Evolutionary conservation across 2,888 invertebrate species (phyloP).

Genomic region (Exephanes ischioxanthus): DNA sequence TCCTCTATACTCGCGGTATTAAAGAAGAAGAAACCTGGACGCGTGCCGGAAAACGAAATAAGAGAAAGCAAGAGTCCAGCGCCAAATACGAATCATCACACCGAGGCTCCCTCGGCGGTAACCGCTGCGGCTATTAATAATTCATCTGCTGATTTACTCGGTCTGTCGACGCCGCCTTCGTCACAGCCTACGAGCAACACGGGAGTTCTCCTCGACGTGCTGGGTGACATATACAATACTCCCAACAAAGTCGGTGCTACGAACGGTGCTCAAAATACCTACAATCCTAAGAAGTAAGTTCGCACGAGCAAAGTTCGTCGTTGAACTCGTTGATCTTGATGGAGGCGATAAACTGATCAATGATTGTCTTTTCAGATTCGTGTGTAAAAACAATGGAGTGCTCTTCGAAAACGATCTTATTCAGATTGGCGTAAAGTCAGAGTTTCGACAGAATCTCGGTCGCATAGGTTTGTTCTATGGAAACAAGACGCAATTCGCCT

Average conservation of each 20-base stretch:
- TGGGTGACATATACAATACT: constrained; percentile 94
- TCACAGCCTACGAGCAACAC: constrained; percentile 90
- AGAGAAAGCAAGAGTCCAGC: constrained; percentile 93
- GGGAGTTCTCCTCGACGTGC: constrained; percentile 94
- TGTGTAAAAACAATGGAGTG: constrained; percentile 99
- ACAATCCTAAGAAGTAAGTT: constrained; percentile 94
- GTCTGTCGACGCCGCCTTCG: constrained; percentile 95
- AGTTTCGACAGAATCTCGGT: constrained; percentile 98
- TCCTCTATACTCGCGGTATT: constrained; percentile 98
- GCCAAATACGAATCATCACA: constrained; percentile 86
- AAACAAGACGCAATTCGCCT: constrained; percentile 96
- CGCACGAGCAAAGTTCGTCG: not conserved
- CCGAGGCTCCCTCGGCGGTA: constrained; percentile 79
- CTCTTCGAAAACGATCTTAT: constrained; percentile 99
- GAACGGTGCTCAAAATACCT: constrained; percentile 88
- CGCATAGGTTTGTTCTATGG: constrained; percentile 98
- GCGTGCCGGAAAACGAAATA: constrained; percentile 95
- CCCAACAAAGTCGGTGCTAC: constrained; percentile 87
- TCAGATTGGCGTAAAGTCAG: constrained; percentile 99
- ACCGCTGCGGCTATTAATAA: constrained; percentile 85
- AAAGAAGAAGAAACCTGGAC: constrained; percentile 99
- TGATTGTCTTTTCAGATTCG: constrained; percentile 87
- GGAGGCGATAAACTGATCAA: constrained; percentile 11
- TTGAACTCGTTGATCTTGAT: constrained; percentile 7
- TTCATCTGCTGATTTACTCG: constrained; percentile 93